phyloP scores from a whole-genome alignment of 2,888 invertebrate genomes.

The Papilio demoleus region DNA sequence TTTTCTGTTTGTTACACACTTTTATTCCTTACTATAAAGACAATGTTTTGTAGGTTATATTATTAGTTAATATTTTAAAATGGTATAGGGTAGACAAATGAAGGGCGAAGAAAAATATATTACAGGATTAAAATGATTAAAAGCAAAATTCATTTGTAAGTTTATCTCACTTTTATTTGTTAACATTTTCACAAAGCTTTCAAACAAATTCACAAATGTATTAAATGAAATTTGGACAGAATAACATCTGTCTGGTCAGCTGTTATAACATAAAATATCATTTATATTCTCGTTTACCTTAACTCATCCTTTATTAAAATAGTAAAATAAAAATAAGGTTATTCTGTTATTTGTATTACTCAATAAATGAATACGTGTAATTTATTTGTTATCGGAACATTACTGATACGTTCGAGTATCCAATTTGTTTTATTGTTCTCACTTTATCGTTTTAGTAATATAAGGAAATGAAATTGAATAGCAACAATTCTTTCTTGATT shows the following conservation, averaged over 20 bases:
- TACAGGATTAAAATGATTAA: not conserved
- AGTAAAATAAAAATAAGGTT: constrained; percentile 8
- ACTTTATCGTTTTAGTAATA: constrained; percentile 24
- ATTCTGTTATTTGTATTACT: not conserved
- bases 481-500: constrained; percentile 75
- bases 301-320: constrained; percentile 14
- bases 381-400: constrained; percentile 20
- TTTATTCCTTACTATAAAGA: not conserved
- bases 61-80: no score
- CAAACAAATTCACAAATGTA: not conserved
- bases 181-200: not conserved
- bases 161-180: not conserved
- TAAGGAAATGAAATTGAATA: constrained; percentile 52
- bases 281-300: constrained; percentile 16
- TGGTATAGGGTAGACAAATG: no score
- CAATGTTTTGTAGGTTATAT: not conserved
- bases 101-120: no score
- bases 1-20: constrained; percentile 8
- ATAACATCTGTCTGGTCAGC: constrained; percentile 45
- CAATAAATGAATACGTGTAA: constrained; percentile 16
- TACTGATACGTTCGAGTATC: constrained; percentile 21
- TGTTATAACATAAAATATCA: constrained; percentile 34
- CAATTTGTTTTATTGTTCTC: constrained; percentile 34
- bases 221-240: constrained; percentile 9
- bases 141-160: not conserved